phyloP scores from a whole-genome alignment of 2,888 invertebrate species.

The Ametastegia equiseti region DNA sequence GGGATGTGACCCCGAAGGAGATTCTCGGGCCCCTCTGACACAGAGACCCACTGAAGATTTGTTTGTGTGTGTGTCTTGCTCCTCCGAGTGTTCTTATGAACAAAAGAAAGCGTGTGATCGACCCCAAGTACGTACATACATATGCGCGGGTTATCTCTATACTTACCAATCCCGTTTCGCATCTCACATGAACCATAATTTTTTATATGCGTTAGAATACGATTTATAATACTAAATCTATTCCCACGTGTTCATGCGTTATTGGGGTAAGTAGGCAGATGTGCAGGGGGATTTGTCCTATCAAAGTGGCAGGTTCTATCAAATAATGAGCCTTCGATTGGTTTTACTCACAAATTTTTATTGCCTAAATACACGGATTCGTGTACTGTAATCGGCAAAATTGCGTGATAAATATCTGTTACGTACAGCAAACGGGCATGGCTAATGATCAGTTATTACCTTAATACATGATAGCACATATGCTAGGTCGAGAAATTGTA shows the following conservation, averaged over 20 bases:
- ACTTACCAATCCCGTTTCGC: background rate
- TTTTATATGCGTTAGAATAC: background rate
- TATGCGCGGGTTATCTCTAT: background rate
- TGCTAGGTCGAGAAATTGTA: background rate
- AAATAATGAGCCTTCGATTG: background rate
- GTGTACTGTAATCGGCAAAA: background rate
- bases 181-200: background rate
- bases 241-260: background rate
- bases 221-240: constrained; percentile 3
- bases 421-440: background rate
- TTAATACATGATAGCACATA: background rate
- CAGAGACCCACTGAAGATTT: constrained; percentile 72
- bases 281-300: background rate
- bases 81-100: constrained; percentile 39
- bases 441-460: background rate
- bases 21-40: constrained; percentile 68
- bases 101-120: constrained; percentile 46
- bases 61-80: constrained; percentile 30
- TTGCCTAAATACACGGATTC: background rate
- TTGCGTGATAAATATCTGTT: background rate
- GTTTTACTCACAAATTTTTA: background rate
- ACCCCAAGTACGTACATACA: constrained; percentile 45
- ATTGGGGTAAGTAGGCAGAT: constrained; percentile 34
- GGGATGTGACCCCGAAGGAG: constrained; percentile 66
- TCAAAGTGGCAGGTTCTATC: background rate